These are phyloP conservation scores for Pachliopta kotzebuea DNA, from an alignment of 2,888 invertebrate species.

Conservation along the genomic window DNA sequence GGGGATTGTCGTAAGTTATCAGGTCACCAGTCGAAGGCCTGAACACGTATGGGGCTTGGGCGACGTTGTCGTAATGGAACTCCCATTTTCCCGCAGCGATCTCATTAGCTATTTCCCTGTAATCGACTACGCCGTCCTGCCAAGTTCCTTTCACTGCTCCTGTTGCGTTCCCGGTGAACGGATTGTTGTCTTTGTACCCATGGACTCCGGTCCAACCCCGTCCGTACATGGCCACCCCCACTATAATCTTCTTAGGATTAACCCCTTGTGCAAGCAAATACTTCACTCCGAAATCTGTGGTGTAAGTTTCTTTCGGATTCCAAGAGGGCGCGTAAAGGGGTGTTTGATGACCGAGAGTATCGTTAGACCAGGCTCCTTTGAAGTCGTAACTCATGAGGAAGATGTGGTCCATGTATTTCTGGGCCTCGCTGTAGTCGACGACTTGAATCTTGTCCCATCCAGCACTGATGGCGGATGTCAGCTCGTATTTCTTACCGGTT, in stretches of 20 bases:
- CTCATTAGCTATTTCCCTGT: constrained; percentile 68
- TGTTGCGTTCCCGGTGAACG: constrained; percentile 70
- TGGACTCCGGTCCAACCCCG: constrained; percentile 74
- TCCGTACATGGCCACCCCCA: constrained; percentile 75
- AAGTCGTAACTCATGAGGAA: constrained; percentile 77
- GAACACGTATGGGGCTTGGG: constrained; percentile 74
- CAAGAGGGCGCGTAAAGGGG: constrained; percentile 66
- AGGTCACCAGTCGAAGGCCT: constrained; percentile 65
- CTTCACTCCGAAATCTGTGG: constrained; percentile 72
- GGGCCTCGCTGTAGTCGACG: constrained; percentile 67
- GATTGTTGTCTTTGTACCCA: constrained; percentile 58
- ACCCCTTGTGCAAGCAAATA: constrained; percentile 71
- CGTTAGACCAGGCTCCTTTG: constrained; percentile 76
- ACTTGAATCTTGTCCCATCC: constrained; percentile 78
- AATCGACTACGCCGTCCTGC: constrained; percentile 75
- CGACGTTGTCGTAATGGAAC: constrained; percentile 68
- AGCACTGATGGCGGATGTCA: constrained; percentile 74
- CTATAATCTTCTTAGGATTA: constrained; percentile 66
- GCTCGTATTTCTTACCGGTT: constrained; percentile 69
- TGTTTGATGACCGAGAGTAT: constrained; percentile 69
- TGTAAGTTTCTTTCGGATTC: constrained; percentile 71
- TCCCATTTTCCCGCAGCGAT: constrained; percentile 70
- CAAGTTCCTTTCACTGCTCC: constrained; percentile 73
- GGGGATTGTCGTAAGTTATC: constrained; percentile 69
- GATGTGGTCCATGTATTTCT: constrained; percentile 75